Percentiles rank a stretch among this genome's conserved stretches.
Evolutionary conservation across 2,888 invertebrate genomes (phyloP).

Genomic region (Leptothorax acervorum): DNA sequence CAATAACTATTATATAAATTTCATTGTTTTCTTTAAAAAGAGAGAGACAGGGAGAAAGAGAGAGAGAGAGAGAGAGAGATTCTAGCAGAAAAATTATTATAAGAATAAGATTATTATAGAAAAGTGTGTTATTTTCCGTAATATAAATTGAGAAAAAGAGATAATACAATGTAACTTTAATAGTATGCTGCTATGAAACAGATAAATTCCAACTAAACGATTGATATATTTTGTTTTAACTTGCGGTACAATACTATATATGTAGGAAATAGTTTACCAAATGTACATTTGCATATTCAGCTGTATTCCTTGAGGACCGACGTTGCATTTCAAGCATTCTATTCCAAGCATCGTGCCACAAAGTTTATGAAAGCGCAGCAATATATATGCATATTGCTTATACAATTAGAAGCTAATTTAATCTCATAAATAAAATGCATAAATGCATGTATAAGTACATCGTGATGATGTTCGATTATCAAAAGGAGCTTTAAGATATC

Average conservation of each 20-base stretch:
- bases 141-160: neutral
- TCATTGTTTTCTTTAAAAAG: neutral
- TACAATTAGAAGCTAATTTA: slow-evolving; percentile 39
- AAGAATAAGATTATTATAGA: neutral
- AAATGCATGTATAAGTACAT: neutral
- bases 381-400: neutral
- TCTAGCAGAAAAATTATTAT: neutral
- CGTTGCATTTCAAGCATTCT: slow-evolving; percentile 33
- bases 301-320: slow-evolving; percentile 19
- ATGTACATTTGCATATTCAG: slow-evolving; percentile 14
- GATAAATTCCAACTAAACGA: neutral
- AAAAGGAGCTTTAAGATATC: slow-evolving; percentile 3
- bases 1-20: neutral
- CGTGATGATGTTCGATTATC: neutral
- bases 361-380: slow-evolving; percentile 34
- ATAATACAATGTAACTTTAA: neutral
- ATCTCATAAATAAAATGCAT: neutral
- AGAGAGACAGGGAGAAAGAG: neutral
- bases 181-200: neutral
- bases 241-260: neutral
- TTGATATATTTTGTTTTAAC: slow-evolving; percentile 13
- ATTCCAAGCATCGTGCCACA: neutral
- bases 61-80: neutral
- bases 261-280: slow-evolving; percentile 8
- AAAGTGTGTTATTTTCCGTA: neutral